These are phyloP conservation scores for Apodemus speciosus DNA, from an alignment of 2,113 vertebrate genomes.

Conservation along the genomic window DNA sequence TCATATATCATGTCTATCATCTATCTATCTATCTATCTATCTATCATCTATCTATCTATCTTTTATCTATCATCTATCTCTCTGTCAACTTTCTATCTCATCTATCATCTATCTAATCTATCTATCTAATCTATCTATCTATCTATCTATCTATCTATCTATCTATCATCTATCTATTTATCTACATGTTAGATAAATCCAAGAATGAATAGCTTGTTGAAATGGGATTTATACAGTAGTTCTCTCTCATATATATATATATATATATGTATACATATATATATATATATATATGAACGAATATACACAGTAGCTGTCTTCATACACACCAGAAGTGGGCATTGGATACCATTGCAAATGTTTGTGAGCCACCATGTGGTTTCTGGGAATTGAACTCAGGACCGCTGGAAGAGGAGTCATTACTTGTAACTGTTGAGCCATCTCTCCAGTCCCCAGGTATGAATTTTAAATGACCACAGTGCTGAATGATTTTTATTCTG, in stretches of 20 bases:
- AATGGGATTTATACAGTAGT: neutral
- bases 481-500: constrained; percentile 3
- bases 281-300: too few relatives aligned
- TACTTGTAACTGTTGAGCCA: too few relatives aligned
- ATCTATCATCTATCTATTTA: neutral
- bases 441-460: too few relatives aligned
- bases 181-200: neutral
- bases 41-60: neutral
- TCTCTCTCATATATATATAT: too few relatives aligned
- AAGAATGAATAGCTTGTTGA: neutral
- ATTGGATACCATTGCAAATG: too few relatives aligned
- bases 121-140: neutral
- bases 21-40: neutral
- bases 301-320: too few relatives aligned
- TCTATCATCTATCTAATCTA: neutral
- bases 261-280: too few relatives aligned
- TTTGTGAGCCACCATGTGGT: too few relatives aligned
- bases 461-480: neutral
- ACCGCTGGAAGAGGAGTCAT: too few relatives aligned
- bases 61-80: neutral
- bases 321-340: too few relatives aligned
- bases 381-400: too few relatives aligned
- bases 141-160: neutral
- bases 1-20: too few relatives aligned
- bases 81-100: neutral